Base-by-base conservation (phyloP, 2,113 vertebrate genomes). In the Hypocryptadius cinnamomeus region DNA sequence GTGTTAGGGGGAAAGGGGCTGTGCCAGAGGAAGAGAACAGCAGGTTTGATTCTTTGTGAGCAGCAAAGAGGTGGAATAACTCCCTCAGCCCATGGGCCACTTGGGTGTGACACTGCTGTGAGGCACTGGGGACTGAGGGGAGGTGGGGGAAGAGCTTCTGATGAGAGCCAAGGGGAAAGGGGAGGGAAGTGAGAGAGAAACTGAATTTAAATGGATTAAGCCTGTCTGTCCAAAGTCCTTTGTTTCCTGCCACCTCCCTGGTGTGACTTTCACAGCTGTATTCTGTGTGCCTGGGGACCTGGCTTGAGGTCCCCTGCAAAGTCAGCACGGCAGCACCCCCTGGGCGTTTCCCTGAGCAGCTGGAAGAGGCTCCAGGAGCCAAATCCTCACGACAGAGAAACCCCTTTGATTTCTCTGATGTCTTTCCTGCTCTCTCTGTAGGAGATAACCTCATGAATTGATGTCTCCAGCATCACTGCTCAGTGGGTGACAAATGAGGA, bases 161-260 rank as follows among this genome's bases (percentile, higher is more conserved):
- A 59, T 77, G 86, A 92, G 61, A 87, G 31, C 2, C 1, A 70
- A 74, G 47, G 51, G 60, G n/a, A 82, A 83, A 73, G 81, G 69
- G 40, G 70, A 73, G 77, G 56, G 89, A 79, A 84, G 84, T 56
- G 91, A 56, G 70, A 79, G 53, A 92, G 39, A 89, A 93, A 93
- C 42, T 66, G 78, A 92, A 79, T 93, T 82, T 91, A 90, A 96
- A 94, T 85, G 69, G 83, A 78, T 96, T 90, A 90, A 66, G 85
- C 72, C 79, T 81, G 37, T 89, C 89, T 92, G 47, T 85, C 61
- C 54, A 15, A 91, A 92, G 84, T 47, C 63, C 59, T 92, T 94
- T 92, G 95, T 93, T 95, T 96, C 51, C 87, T 92, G 92, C 39
- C 84, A 54, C 94, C 50, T 91, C 87, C 91, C 92, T 79, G 87